phyloP scores from a whole-genome alignment of 2,113 vertebrate genomes.

The Mystacornis crossleyi region DNA sequence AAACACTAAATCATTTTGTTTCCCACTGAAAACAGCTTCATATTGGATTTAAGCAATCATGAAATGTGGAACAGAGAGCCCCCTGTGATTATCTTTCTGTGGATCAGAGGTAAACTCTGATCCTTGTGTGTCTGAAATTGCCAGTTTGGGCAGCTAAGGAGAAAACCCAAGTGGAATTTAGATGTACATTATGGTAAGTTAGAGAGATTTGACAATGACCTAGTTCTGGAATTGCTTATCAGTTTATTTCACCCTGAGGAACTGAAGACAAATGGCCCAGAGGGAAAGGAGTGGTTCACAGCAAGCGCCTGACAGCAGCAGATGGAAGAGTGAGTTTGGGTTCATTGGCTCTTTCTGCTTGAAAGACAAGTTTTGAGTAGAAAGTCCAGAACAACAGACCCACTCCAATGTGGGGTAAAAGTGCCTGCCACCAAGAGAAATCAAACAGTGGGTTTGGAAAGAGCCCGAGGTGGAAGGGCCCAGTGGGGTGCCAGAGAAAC shows the following conservation, averaged over 20 bases:
- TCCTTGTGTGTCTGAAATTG: not conserved
- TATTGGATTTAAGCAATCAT: not conserved
- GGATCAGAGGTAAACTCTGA: not conserved
- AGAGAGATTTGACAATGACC: not conserved
- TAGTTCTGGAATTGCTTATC: not conserved
- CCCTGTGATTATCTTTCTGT: not conserved
- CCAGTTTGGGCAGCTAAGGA: not conserved
- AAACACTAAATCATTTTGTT: not conserved
- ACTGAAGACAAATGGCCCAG: not conserved
- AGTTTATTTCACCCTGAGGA: not conserved
- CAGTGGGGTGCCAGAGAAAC: rapidly evolving
- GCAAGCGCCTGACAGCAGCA: not conserved
- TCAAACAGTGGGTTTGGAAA: not conserved
- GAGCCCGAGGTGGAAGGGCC: not conserved
- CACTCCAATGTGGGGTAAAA: not conserved
- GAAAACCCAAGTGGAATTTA: not conserved
- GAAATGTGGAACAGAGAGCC: not conserved
- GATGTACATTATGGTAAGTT: not conserved
- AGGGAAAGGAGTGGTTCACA: not conserved
- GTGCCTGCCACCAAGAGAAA: not conserved
- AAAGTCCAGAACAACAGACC: not conserved
- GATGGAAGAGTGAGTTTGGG: not conserved
- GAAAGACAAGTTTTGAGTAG: not conserved
- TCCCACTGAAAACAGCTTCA: not conserved
- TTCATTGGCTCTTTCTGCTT: not conserved